These are phyloP conservation scores for Spialia ferax DNA, from an alignment of 2,888 invertebrate genomes.

Conservation along the genomic window DNA sequence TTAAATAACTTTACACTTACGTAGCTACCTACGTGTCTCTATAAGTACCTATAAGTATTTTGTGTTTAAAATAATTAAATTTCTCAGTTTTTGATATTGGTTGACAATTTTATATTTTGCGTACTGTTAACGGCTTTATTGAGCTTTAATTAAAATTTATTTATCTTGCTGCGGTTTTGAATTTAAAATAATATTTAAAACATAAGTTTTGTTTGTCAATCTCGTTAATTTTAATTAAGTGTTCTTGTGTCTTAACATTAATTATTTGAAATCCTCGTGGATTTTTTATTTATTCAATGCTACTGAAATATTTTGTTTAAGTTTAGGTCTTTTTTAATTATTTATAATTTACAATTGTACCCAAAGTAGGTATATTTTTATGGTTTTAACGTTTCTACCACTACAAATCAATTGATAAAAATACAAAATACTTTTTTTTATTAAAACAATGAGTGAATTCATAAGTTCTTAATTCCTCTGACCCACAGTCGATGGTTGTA, in stretches of 20 bases:
- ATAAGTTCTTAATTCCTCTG: neutral
- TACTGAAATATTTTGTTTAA: no score
- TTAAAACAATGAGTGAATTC: no score
- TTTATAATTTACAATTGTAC: no score
- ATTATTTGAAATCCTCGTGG: no score
- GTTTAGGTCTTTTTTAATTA: no score
- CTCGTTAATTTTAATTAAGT: neutral
- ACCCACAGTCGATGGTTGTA: slow-evolving; percentile 71
- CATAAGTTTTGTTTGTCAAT: neutral
- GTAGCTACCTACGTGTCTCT: no score
- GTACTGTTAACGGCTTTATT: neutral
- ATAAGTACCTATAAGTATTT: no score
- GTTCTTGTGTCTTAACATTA: neutral
- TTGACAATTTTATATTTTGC: neutral
- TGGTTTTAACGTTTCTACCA: neutral
- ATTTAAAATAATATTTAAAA: neutral
- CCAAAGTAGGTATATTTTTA: neutral
- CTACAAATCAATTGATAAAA: no score
- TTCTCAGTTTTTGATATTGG: neutral
- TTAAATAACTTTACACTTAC: slow-evolving; percentile 7
- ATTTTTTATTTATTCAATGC: no score
- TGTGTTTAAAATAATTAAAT: neutral
- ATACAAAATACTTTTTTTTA: no score
- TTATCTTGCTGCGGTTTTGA: neutral
- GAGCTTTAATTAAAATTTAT: no score